phyloP scores from a whole-genome alignment of 1,140 invertebrate species.

The Araneus ventricosus region DNA sequence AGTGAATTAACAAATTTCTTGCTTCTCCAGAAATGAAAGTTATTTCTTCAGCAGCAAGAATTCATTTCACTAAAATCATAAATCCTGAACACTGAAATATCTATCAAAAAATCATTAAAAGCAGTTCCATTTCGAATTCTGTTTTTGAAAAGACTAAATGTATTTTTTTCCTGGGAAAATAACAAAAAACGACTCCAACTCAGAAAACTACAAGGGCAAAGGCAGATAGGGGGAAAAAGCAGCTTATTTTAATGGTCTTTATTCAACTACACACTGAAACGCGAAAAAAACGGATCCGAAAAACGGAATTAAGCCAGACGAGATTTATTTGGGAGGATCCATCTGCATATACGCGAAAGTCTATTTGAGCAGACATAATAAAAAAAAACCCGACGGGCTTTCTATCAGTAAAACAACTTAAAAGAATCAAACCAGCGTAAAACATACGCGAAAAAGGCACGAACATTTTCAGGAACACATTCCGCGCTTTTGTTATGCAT shows the following conservation, averaged over 20 bases:
- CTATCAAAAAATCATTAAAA: too few species aligned
- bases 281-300: not conserved
- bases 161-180: too few species aligned
- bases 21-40: too few species aligned
- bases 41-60: too few species aligned
- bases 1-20: too few species aligned
- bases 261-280: not conserved
- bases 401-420: conserved; percentile 39
- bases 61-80: too few species aligned
- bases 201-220: too few species aligned
- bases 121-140: too few species aligned
- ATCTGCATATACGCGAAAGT: not conserved
- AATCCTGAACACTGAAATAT: too few species aligned
- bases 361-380: conserved; percentile 40
- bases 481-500: conserved; percentile 58
- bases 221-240: not conserved
- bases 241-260: conserved; percentile 48
- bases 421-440: conserved; percentile 65
- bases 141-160: too few species aligned
- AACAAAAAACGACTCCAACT: too few species aligned
- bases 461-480: conserved; percentile 4
- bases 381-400: conserved; percentile 14
- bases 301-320: not conserved
- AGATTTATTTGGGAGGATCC: not conserved
- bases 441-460: conserved; percentile 62